A percentile compares a stretch with the other conserved stretches of the same genome.
phyloP scores from a whole-genome alignment of 2,113 vertebrate species.

The Melospiza georgiana region DNA sequence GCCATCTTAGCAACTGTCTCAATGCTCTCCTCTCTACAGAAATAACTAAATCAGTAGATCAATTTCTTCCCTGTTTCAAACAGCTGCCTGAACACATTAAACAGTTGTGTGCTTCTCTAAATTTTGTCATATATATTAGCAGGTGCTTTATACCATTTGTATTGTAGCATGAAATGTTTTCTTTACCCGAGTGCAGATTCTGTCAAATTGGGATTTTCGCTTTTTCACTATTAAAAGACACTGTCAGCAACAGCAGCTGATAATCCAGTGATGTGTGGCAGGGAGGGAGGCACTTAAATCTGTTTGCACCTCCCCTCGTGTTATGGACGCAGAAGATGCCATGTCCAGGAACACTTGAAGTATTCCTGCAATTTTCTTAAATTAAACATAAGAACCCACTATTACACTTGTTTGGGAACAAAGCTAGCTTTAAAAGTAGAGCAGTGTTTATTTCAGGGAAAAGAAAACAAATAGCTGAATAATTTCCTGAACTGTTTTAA shows the following conservation, averaged over 20 bases:
- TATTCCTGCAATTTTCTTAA: constrained; percentile 14
- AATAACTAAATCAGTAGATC: background rate
- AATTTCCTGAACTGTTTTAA: constrained; percentile 15
- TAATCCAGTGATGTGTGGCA: background rate
- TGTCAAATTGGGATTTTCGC: background rate
- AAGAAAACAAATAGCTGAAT: background rate
- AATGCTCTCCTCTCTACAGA: background rate
- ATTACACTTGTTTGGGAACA: background rate
- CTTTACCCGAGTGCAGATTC: background rate
- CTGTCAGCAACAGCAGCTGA: background rate
- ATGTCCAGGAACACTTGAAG: background rate
- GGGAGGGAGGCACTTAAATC: background rate
- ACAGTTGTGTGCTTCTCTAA: background rate
- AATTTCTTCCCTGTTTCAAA: background rate
- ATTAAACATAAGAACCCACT: background rate
- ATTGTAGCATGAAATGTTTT: background rate
- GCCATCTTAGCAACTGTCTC: background rate
- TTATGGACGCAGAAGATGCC: background rate
- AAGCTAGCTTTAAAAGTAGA: background rate
- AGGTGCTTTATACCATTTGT: background rate
- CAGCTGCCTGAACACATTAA: background rate
- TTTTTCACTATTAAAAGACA: background rate
- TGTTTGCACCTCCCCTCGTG: constrained; percentile 37
- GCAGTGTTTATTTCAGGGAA: background rate
- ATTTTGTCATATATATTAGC: background rate